Evolutionary conservation across 2,888 invertebrate species (phyloP), one percentile per base, ranked within the genome.

Genomic region (Eupithecia vulgata): DNA sequence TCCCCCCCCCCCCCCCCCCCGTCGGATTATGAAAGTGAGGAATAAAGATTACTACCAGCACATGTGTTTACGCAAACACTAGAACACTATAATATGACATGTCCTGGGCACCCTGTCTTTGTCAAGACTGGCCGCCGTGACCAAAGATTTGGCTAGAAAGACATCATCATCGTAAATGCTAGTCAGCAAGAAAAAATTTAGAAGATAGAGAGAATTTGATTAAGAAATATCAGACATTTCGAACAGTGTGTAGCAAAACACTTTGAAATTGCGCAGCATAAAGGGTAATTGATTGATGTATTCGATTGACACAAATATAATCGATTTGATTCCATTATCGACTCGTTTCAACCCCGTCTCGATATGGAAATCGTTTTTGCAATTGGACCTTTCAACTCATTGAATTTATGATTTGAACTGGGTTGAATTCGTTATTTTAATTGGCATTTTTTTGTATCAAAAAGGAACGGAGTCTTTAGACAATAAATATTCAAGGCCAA

Each of bases 221-320:
- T 15, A 6, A 45, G 10, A 74, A 73, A 42, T 48, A 25, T 34
- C 5, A 37, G 34, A 61, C 37, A 17, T 71, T 42, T 21, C 17
- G 0, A n/a, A 13, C 25, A 34, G 42, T 75, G 70, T 75, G 70
- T 75, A 67, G 45, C 59, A 40, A 25, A 40, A 70, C 68, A 71
- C 75, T 68, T 48, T 25, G 61, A 68, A 69, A 75, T 67, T 52
- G 68, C 59, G 45, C 48, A 68, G 25, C 57, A 65, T 71, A 71
- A 70, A 67, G 61, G 52, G 48, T 77, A 78, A 77, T 78, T 78
- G 78, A 79, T 79, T 78, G 73, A 81, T 78, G 77, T 73, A 72
- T 76, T 68, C 78, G 74, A 76, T 76, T 78, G 78, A 74, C 74
- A 70, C 72, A 74, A 68, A 72, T 76, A 78, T 77, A 76, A 78